phyloP scores from a whole-genome alignment of 2,113 vertebrate species.

The Meles meles region DNA sequence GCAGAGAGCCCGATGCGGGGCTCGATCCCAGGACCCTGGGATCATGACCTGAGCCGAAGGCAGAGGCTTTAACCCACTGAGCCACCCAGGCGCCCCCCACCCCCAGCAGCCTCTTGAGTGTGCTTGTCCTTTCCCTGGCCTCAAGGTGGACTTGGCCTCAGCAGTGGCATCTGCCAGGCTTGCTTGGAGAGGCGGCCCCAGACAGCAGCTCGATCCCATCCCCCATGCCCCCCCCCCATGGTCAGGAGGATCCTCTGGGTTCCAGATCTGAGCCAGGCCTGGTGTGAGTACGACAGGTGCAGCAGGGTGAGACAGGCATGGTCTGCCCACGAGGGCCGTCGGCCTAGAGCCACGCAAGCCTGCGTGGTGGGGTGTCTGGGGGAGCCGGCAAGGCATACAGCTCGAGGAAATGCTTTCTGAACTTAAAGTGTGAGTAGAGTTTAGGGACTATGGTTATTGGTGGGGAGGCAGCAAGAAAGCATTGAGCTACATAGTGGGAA shows the following conservation, averaged over 20 bases:
- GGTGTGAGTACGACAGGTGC: accelerated
- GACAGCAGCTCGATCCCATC: accelerated
- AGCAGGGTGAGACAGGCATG: neutral
- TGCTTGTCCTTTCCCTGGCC: too few species aligned
- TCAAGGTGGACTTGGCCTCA: neutral
- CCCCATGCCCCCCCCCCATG: accelerated
- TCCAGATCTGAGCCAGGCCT: neutral
- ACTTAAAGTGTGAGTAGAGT: neutral
- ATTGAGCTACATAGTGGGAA: neutral
- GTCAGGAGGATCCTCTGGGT: neutral
- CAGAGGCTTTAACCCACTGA: too few species aligned
- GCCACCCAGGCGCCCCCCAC: too few species aligned
- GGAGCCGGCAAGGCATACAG: neutral
- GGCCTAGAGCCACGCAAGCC: neutral
- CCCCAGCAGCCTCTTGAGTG: neutral
- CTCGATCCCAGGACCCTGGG: too few species aligned
- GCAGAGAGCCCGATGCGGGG: too few species aligned
- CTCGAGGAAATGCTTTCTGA: neutral
- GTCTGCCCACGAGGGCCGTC: accelerated
- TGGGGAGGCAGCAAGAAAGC: neutral
- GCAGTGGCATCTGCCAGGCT: too few species aligned
- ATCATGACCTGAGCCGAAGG: too few species aligned
- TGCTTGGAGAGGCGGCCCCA: neutral
- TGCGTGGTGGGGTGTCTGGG: accelerated
- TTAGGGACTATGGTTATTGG: neutral